Conservation (phyloP, 2,888 invertebrate species). For the Dryococelus australis region DNA sequence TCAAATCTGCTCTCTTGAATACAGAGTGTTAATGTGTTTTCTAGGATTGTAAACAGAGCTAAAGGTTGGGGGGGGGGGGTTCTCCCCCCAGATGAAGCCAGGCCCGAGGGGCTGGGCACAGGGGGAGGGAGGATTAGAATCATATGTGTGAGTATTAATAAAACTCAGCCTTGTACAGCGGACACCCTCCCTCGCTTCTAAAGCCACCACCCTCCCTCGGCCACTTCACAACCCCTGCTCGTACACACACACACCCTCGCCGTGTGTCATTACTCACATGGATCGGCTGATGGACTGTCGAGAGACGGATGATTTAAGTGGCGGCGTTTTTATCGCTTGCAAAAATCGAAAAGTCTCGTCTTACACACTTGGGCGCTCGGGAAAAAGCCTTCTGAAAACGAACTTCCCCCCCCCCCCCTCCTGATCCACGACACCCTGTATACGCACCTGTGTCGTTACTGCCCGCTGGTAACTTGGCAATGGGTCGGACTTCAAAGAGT, state of each 20-base stretch:
- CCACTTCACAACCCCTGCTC: neutral
- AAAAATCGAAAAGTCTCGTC: slow-evolving; percentile 5
- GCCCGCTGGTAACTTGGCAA: no score
- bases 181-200: neutral
- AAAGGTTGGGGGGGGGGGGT: neutral
- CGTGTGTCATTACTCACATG: slow-evolving; percentile 25
- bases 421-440: no score
- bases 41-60: slow-evolving; percentile 33
- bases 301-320: neutral
- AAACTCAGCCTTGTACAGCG: neutral
- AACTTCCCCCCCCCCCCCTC: no score
- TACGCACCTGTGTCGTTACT: no score
- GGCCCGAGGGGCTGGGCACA: neutral
- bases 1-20: slow-evolving; percentile 41
- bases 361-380: neutral
- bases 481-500: no score
- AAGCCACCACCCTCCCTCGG: neutral
- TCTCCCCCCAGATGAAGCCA: no score
- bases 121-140: slow-evolving; percentile 36
- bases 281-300: neutral
- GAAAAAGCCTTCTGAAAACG: neutral
- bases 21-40: slow-evolving; percentile 44
- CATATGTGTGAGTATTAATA: slow-evolving; percentile 41
- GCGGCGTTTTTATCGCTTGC: neutral
- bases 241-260: neutral